Evolutionary conservation across 2,113 vertebrate species (phyloP).

Genomic region (Microtus pennsylvanicus): DNA sequence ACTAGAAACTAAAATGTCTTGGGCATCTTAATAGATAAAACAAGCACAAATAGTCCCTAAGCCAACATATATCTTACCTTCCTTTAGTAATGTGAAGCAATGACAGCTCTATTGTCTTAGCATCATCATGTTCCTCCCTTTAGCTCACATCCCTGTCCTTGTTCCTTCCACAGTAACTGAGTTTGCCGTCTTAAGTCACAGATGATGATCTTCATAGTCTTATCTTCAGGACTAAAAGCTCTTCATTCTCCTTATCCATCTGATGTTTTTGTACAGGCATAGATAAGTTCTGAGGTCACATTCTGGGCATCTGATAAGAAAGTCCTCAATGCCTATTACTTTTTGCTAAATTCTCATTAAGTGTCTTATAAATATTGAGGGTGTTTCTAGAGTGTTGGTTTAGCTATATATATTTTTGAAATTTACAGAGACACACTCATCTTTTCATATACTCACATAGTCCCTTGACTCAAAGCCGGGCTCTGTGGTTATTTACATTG

Average conservation of each 20-base stretch:
- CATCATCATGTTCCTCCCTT: not conserved
- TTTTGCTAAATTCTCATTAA: constrained; percentile 23
- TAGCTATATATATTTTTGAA: constrained; percentile 1
- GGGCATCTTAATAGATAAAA: not conserved
- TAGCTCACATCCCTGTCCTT: not conserved
- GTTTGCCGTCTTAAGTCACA: not conserved
- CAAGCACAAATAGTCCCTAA: not conserved
- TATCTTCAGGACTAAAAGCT: not conserved
- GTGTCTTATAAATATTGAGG: constrained; percentile 5
- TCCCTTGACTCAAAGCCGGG: not conserved
- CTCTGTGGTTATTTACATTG: not conserved
- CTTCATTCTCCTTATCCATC: constrained; percentile 16
- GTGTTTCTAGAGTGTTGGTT: not conserved
- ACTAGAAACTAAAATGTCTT: not conserved
- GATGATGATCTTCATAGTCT: not conserved
- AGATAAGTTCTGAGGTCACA: constrained; percentile 52
- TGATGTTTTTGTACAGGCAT: not conserved
- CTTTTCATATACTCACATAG: not conserved
- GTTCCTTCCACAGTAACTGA: not conserved
- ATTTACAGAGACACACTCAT: not conserved
- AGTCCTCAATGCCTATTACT: not conserved
- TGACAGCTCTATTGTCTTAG: not conserved
- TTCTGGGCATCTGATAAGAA: constrained; percentile 58
- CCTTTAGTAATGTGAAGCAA: not conserved
- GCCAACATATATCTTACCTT: not conserved